phyloP scores from a whole-genome alignment of 2,888 invertebrate genomes.

The Meteorus cinctellus region DNA sequence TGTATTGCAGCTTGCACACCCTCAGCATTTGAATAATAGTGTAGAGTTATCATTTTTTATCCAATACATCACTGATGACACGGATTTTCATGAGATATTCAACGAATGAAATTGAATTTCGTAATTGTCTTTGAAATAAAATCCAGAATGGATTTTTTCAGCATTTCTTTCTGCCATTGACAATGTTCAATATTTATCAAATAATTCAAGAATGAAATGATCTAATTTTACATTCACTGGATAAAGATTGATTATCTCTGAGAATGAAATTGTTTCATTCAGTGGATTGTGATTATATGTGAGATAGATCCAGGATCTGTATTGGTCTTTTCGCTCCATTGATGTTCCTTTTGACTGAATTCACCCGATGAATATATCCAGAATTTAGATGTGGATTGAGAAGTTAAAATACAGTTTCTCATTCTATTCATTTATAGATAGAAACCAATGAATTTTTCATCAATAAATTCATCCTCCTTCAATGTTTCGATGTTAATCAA shows the following conservation, averaged over 20 bases:
- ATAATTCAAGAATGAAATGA: background rate
- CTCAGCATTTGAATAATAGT: conserved; percentile 85
- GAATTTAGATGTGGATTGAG: background rate
- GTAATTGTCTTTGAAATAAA: background rate
- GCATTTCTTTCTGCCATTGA: background rate
- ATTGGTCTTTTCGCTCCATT: background rate
- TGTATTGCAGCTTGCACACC: conserved; percentile 60
- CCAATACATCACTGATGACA: conserved; percentile 49
- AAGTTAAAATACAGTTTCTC: background rate
- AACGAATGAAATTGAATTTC: background rate
- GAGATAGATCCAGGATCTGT: background rate
- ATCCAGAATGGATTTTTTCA: background rate
- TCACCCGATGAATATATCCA: background rate
- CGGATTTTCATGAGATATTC: background rate
- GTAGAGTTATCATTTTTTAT: conserved; percentile 83
- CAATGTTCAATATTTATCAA: background rate
- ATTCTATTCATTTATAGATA: background rate
- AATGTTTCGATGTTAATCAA: background rate
- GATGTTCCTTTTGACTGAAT: background rate
- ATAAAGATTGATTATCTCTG: background rate
- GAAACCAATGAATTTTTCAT: background rate
- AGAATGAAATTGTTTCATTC: background rate
- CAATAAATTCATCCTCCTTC: background rate
- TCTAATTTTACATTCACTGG: background rate
- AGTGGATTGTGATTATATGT: background rate